Conservation (phyloP, 2,113 vertebrate genomes). For the Helogale parvula region DNA sequence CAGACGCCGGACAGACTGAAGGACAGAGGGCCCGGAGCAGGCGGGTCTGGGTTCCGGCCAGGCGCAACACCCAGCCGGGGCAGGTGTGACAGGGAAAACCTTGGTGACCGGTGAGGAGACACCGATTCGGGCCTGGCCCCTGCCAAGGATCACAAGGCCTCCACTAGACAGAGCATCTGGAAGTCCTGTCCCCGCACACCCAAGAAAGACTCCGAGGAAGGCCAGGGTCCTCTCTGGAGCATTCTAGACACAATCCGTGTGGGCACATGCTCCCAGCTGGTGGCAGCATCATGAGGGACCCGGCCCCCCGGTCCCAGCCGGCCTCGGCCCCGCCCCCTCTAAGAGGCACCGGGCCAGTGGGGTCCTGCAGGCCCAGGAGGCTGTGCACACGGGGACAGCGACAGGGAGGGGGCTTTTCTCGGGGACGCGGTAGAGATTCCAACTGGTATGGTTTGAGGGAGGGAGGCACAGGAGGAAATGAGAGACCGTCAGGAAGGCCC, state of each 20-base stretch:
- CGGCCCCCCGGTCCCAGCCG: not conserved
- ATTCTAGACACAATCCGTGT: not conserved
- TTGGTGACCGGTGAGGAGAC: not conserved
- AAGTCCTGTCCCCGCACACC: not conserved
- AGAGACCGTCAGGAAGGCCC: not conserved
- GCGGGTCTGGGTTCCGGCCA: rapidly evolving
- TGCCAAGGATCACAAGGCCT: not conserved
- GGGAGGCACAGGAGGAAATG: not conserved
- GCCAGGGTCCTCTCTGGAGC: not conserved
- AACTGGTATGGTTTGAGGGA: not conserved
- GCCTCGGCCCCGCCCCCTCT: no score
- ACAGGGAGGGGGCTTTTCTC: no score
- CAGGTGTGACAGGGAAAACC: not conserved
- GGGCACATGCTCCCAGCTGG: not conserved
- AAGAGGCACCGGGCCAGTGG: rapidly evolving
- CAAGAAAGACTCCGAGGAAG: not conserved
- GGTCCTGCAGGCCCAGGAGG: not conserved
- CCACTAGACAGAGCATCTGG: not conserved
- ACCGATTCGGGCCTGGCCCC: not conserved
- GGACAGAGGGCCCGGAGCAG: rapidly evolving
- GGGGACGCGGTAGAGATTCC: not conserved
- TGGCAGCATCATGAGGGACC: not conserved
- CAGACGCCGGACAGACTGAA: not conserved
- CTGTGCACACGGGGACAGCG: not conserved
- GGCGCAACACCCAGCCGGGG: rapidly evolving